phyloP scores from a whole-genome alignment of 2,797 vertebrate genomes.

The Huso huso region DNA sequence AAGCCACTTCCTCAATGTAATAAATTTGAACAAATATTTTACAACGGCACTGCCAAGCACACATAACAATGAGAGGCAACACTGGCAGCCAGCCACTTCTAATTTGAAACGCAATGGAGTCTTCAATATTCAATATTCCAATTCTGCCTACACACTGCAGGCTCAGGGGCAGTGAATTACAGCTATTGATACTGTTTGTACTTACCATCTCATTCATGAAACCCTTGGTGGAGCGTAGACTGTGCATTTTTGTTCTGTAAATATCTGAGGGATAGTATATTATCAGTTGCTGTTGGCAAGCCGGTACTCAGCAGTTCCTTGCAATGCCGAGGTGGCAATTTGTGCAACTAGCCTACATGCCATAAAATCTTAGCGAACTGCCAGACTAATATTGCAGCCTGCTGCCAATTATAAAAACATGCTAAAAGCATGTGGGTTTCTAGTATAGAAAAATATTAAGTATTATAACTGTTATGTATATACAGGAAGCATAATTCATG shows the following conservation, averaged over 20 bases:
- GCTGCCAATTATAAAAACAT: conserved; percentile 48
- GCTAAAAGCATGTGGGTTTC: no score
- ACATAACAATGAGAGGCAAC: not conserved
- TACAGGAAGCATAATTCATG: no score
- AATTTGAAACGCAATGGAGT: conserved; percentile 1
- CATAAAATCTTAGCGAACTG: not conserved
- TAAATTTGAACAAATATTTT: conserved; percentile 8
- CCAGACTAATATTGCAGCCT: conserved; percentile 23
- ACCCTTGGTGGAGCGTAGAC: conserved; percentile 23
- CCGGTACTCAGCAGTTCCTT: conserved; percentile 29
- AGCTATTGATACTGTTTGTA: not conserved
- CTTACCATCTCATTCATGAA: not conserved
- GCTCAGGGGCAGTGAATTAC: not conserved
- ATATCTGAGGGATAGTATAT: conserved; percentile 31
- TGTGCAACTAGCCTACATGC: not conserved
- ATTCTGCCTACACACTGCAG: not conserved
- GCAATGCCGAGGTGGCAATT: conserved; percentile 44
- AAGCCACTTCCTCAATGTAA: not conserved
- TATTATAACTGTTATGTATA: no score
- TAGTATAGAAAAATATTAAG: no score
- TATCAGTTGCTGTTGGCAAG: conserved; percentile 44
- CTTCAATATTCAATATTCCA: not conserved
- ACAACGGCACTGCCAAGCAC: not conserved
- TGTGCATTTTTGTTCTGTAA: conserved; percentile 18
- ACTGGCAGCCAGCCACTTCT: conserved; percentile 6